Conservation (phyloP, 2,888 invertebrate species). For the Cistogaster globosa region DNA sequence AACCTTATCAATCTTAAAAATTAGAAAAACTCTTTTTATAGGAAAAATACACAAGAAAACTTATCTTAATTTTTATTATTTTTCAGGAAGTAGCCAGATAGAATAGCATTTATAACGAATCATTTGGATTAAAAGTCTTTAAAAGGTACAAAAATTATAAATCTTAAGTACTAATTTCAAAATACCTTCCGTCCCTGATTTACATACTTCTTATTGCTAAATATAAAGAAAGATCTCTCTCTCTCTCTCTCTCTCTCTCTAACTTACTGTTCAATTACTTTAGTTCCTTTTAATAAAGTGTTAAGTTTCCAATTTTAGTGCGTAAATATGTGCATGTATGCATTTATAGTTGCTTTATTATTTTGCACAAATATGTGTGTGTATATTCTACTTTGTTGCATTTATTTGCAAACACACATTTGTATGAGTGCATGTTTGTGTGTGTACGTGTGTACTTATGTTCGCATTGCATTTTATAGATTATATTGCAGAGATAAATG, state of each 20-base stretch:
- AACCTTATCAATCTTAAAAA: no score
- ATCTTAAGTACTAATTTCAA: not conserved
- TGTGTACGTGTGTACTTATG: slow-evolving; percentile 13
- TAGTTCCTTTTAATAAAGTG: slow-evolving; percentile 62
- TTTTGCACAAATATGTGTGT: not conserved
- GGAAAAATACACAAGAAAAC: no score
- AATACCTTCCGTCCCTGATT: not conserved
- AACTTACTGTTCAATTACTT: not conserved
- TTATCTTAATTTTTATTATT: no score
- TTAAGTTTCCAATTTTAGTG: slow-evolving; percentile 46
- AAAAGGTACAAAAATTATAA: no score
- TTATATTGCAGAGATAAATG: slow-evolving; percentile 71
- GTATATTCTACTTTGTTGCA: slow-evolving; percentile 8
- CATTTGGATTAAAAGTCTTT: no score
- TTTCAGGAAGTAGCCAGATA: no score
- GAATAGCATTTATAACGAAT: no score
- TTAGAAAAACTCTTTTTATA: no score
- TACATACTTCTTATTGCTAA: not conserved
- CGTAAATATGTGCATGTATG: not conserved
- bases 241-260: not conserved
- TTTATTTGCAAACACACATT: slow-evolving; percentile 4
- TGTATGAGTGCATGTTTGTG: no score
- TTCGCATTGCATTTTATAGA: slow-evolving; percentile 52
- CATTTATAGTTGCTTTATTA: not conserved
- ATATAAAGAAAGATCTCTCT: no score